These are phyloP conservation scores for Raja brachyura DNA, from an alignment of 2,113 vertebrate genomes.

Conservation along the genomic window DNA sequence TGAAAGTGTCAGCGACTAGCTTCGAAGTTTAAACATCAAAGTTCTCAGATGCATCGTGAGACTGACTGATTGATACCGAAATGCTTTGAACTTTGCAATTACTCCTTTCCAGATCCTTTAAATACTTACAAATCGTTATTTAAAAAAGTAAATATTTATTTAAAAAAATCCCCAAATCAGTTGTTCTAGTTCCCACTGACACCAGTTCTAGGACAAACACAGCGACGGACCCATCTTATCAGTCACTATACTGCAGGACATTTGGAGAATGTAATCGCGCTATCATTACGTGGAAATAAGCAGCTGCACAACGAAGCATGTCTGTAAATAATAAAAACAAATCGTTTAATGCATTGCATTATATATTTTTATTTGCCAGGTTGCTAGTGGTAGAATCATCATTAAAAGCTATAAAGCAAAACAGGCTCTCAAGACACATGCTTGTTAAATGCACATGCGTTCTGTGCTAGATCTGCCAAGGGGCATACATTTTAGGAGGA, in stretches of 20 bases:
- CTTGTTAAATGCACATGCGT: conserved; percentile 21
- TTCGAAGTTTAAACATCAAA: too few relatives aligned
- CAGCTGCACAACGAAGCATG: neutral
- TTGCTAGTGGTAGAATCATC: conserved; percentile 28
- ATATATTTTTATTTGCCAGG: conserved; percentile 34
- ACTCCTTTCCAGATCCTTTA: neutral
- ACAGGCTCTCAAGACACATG: neutral
- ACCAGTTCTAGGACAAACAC: neutral
- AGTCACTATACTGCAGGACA: neutral
- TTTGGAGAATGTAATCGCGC: neutral
- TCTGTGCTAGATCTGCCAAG: neutral
- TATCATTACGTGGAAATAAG: neutral
- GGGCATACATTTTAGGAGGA: conserved; percentile 12
- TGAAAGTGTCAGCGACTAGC: neutral
- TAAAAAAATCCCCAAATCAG: neutral
- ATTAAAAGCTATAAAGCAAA: conserved; percentile 25
- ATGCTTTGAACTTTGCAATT: too few relatives aligned
- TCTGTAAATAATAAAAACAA: conserved; percentile 34
- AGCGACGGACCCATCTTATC: neutral
- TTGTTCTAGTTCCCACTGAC: neutral
- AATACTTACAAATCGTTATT: too few relatives aligned
- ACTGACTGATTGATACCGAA: too few relatives aligned
- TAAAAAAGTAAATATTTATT: neutral
- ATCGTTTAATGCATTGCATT: neutral
- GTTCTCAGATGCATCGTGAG: too few relatives aligned